Evolutionary conservation across 2,113 vertebrate species (phyloP).

Genomic region (Heterochromis multidens): DNA sequence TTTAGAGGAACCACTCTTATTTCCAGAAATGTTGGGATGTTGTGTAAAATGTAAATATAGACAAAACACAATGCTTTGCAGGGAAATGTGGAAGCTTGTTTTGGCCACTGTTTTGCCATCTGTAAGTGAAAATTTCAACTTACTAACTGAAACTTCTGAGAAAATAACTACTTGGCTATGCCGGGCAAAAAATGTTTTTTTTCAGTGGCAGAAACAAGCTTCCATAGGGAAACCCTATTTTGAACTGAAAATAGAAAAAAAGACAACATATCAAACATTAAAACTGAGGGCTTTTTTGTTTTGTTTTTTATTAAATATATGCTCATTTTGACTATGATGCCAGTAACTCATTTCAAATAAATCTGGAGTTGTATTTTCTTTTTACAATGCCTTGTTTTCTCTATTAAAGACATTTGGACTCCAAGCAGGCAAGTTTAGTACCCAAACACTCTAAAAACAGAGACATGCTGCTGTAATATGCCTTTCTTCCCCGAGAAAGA

Average conservation of each 20-base stretch:
- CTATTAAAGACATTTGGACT: neutral
- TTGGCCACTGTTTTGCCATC: neutral
- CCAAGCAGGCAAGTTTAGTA: neutral
- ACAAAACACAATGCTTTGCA: neutral
- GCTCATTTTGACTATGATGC: neutral
- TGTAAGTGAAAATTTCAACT: too few relatives aligned
- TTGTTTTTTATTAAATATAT: neutral
- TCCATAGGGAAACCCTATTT: neutral
- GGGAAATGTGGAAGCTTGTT: neutral
- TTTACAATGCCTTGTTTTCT: neutral
- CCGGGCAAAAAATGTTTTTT: neutral
- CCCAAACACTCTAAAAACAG: neutral
- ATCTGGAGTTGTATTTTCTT: neutral
- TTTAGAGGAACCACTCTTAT: neutral
- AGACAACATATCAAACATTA: neutral
- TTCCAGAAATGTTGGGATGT: neutral
- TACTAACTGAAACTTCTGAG: neutral
- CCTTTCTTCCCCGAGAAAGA: neutral
- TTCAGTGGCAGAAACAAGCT: neutral
- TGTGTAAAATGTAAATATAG: neutral
- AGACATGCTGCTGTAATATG: neutral
- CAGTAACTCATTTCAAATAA: neutral
- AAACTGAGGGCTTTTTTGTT: neutral
- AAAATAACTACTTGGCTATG: neutral
- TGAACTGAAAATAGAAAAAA: neutral